These are phyloP conservation scores for Coptodon bakossiorum DNA, from an alignment of 2,113 vertebrate species.

Conservation along the genomic window DNA sequence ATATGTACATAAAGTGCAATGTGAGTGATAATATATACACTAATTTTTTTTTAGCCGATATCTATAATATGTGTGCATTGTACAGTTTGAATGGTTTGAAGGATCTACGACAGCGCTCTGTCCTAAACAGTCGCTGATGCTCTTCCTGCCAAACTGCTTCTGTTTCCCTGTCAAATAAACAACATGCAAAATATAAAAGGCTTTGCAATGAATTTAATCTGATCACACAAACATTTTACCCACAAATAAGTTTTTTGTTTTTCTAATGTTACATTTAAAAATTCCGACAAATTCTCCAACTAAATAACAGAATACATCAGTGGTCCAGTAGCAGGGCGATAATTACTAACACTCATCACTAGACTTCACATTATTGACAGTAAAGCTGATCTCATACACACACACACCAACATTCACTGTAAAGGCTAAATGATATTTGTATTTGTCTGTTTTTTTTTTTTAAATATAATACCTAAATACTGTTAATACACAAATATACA, in stretches of 20 bases:
- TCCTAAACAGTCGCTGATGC: neutral
- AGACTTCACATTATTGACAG: neutral
- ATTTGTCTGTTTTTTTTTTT: neutral
- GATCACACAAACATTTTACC: neutral
- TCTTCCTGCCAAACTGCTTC: neutral
- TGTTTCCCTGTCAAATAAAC: neutral
- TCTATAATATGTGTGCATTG: neutral
- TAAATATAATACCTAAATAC: neutral
- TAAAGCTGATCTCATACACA: neutral
- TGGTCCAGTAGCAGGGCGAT: neutral
- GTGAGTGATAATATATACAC: neutral
- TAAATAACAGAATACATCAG: neutral
- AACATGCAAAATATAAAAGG: neutral
- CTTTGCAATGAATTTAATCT: neutral
- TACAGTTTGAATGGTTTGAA: neutral
- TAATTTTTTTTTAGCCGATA: neutral
- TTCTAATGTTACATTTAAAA: neutral
- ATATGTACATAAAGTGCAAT: neutral
- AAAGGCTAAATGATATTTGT: neutral
- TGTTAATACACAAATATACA: neutral
- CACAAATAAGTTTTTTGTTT: neutral
- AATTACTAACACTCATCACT: neutral
- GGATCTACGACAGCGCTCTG: rapidly evolving
- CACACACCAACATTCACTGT: neutral
- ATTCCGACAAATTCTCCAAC: neutral